These are phyloP conservation scores for Onchidella celtica DNA, from an alignment of 2,888 invertebrate genomes.

Conservation along the genomic window DNA sequence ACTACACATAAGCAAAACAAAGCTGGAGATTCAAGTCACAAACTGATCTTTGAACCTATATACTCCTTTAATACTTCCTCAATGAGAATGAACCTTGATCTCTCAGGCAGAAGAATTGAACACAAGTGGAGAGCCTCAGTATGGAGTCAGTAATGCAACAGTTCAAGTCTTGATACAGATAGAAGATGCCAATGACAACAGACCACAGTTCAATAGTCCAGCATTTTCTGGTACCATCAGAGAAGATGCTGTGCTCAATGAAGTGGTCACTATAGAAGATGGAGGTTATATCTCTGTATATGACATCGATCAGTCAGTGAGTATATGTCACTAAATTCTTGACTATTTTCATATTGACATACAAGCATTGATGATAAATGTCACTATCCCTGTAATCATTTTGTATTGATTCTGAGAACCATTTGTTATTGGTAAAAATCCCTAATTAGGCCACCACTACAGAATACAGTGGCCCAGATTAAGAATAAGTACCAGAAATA, in stretches of 20 bases:
- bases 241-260: constrained; percentile 17
- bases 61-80: no score
- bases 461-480: no score
- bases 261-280: constrained; percentile 27
- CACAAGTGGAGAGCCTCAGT: constrained; percentile 26
- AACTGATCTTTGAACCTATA: no score
- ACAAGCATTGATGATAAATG: no score
- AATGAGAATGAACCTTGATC: no score
- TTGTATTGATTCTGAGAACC: no score
- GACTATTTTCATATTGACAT: not conserved
- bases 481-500: no score
- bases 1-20: no score
- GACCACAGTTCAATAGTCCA: constrained; percentile 14
- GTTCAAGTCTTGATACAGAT: constrained; percentile 16
- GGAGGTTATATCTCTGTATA: constrained; percentile 30
- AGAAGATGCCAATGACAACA: constrained; percentile 34
- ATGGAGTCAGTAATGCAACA: constrained; percentile 1
- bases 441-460: no score
- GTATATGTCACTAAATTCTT: not conserved
- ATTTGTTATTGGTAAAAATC: no score
- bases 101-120: constrained; percentile 27
- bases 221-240: constrained; percentile 24
- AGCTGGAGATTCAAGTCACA: no score
- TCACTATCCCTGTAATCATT: no score
- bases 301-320: constrained; percentile 33